A percentile compares a stretch with the other conserved stretches of the same genome.
Evolutionary conservation across 2,888 invertebrate genomes (phyloP).

Genomic region (Chaitophorus viminalis): DNA sequence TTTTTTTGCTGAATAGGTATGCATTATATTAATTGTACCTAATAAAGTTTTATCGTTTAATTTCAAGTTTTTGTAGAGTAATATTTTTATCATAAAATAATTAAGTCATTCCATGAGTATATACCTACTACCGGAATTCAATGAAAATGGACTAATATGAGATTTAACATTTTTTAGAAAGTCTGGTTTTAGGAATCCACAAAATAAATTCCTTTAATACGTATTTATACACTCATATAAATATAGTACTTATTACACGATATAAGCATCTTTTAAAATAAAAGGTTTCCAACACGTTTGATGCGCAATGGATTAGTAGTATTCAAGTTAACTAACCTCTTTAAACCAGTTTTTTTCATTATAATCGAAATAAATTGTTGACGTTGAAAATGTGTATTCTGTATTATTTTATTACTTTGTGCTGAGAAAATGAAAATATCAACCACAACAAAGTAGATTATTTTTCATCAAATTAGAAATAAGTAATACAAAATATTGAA

Average conservation of each 20-base stretch:
- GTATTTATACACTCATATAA: too few relatives aligned
- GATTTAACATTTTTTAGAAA: conserved; percentile 11
- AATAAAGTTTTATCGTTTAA: neutral
- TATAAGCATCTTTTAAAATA: neutral
- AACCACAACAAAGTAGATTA: too few relatives aligned
- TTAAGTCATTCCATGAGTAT: neutral
- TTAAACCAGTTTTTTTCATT: too few relatives aligned
- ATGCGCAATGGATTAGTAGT: neutral
- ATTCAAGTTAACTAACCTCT: too few relatives aligned
- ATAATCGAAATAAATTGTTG: too few relatives aligned
- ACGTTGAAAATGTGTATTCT: too few relatives aligned
- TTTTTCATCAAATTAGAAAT: too few relatives aligned
- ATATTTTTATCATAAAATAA: neutral
- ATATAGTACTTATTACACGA: too few relatives aligned
- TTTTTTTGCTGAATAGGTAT: neutral
- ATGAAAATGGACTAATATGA: neutral
- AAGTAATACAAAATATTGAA: too few relatives aligned
- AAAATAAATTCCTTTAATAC: neutral
- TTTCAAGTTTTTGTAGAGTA: neutral
- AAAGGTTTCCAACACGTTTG: neutral
- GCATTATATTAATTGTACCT: neutral
- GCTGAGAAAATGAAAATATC: too few relatives aligned
- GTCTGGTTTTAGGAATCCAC: conserved; percentile 6
- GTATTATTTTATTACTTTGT: too few relatives aligned
- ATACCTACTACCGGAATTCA: neutral